Evolutionary conservation across 1,140 invertebrate species (phyloP).

Genomic region (Atta colombica): DNA sequence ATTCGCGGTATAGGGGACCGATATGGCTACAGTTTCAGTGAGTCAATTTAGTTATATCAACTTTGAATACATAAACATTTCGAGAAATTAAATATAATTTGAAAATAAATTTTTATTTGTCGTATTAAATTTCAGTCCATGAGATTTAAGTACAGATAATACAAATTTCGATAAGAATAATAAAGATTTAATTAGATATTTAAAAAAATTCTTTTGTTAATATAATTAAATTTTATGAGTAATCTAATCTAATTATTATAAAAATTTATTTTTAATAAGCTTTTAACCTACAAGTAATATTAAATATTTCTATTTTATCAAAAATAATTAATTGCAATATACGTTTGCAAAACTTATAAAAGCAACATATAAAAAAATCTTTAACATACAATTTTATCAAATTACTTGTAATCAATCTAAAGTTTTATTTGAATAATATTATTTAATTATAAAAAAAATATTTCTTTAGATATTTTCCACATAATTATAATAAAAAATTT

Average conservation of each 20-base stretch:
- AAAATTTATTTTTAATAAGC: conserved; percentile 5
- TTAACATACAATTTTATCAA: background rate
- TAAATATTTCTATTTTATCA: background rate
- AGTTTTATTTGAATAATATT: background rate
- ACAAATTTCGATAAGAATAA: conserved; percentile 7
- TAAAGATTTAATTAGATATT: background rate
- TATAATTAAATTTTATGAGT: background rate
- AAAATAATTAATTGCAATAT: background rate
- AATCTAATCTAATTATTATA: background rate
- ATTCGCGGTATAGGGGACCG: background rate
- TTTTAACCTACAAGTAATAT: background rate
- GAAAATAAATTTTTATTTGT: background rate
- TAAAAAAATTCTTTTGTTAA: background rate
- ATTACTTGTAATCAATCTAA: background rate
- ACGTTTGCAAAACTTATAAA: background rate
- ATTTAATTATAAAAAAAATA: background rate
- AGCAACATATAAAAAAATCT: background rate
- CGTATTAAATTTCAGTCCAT: background rate
- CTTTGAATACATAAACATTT: background rate
- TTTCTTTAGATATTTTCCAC: background rate
- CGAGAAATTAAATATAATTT: background rate
- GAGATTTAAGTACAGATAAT: background rate
- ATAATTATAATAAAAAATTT: background rate
- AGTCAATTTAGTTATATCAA: background rate
- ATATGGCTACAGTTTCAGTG: background rate